phyloP scores from a whole-genome alignment of 2,113 vertebrate genomes.

The Galemys pyrenaicus region DNA sequence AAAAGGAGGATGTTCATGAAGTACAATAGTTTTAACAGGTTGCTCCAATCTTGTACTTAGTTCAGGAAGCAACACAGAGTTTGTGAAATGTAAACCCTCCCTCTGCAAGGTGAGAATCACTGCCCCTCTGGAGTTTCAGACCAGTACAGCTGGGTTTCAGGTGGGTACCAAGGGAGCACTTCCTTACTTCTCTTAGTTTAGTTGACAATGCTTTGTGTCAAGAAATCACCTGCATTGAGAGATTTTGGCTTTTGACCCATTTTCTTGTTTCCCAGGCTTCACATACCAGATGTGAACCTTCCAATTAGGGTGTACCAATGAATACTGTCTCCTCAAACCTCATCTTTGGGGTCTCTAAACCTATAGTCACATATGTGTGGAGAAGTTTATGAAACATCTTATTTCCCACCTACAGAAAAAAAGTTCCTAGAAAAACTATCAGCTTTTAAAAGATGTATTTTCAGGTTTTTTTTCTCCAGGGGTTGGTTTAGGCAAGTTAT shows the following conservation, averaged over 20 bases:
- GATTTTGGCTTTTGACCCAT: neutral
- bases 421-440: neutral
- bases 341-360: neutral
- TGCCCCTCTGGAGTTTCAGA: neutral
- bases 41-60: neutral
- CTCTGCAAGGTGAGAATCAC: neutral
- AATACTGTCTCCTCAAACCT: neutral
- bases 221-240: neutral
- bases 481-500: too few species aligned
- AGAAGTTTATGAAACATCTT: neutral
- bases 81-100: neutral
- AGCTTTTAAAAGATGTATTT: too few species aligned
- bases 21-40: conserved; percentile 28
- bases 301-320: neutral
- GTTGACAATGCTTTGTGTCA: neutral
- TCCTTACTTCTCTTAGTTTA: neutral
- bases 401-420: conserved; percentile 25
- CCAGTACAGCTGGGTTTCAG: neutral
- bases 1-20: conserved; percentile 19
- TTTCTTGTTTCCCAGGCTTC: conserved; percentile 13
- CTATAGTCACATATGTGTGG: neutral
- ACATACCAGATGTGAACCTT: neutral
- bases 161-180: neutral
- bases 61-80: neutral
- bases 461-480: too few species aligned